These are phyloP conservation scores for Podarcis lilfordi DNA, from an alignment of 2,797 vertebrate species.

Conservation along the genomic window DNA sequence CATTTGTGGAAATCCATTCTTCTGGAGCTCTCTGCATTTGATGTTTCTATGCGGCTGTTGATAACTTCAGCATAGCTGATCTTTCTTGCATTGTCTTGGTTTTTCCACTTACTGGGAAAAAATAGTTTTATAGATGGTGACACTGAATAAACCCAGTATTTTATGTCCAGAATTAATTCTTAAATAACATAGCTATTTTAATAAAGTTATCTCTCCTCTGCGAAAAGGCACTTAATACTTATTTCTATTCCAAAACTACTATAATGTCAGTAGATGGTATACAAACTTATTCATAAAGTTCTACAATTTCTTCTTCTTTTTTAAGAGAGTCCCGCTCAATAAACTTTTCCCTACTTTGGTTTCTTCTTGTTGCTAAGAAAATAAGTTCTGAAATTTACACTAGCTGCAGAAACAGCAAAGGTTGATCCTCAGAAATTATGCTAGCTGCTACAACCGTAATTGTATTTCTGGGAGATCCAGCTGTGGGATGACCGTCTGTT, in stretches of 20 bases:
- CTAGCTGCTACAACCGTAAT: rapidly evolving
- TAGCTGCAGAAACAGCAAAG: not conserved
- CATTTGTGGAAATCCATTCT: not conserved
- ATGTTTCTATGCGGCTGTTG: not conserved
- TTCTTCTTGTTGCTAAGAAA: not conserved
- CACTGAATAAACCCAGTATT: conserved; percentile 29
- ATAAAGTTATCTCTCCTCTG: not conserved
- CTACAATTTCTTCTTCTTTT: not conserved
- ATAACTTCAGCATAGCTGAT: conserved; percentile 8
- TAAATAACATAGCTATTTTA: not conserved
- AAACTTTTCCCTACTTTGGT: conserved; percentile 10
- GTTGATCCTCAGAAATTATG: not conserved
- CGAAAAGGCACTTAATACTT: not conserved
- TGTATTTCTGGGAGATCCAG: not conserved
- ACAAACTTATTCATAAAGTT: not conserved
- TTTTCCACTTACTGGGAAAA: conserved; percentile 4
- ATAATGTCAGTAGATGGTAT: too few species aligned
- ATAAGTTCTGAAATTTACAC: not conserved
- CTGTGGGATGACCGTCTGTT: not conserved
- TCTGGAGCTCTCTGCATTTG: conserved; percentile 16
- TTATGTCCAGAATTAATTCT: conserved; percentile 5
- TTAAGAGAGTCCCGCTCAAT: not conserved
- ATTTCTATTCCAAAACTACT: not conserved
- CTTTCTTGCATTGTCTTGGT: conserved; percentile 11
- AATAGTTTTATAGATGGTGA: not conserved